phyloP scores from a whole-genome alignment of 2,113 vertebrate genomes.

The Cranoglanis bouderius region DNA sequence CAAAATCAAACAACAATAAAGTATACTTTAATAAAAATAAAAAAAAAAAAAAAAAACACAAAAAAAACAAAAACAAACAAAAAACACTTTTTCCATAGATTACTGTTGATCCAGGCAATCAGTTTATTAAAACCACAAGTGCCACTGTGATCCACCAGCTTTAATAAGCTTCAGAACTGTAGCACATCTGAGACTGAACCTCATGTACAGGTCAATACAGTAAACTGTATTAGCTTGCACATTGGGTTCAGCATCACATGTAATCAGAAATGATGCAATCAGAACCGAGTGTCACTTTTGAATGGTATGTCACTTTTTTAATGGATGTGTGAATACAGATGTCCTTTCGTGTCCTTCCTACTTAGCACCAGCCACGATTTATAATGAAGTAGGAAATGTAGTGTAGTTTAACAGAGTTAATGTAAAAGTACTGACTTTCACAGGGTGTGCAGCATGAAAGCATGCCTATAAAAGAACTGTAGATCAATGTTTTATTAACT shows the following conservation, averaged over 20 bases:
- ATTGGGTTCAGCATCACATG: not conserved
- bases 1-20: not conserved
- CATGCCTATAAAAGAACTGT: not conserved
- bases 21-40: not conserved
- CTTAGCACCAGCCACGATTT: conserved; percentile 6
- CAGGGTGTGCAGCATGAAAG: not conserved
- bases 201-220: not conserved
- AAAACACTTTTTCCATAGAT: not conserved
- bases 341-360: conserved; percentile 17
- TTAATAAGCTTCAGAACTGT: not conserved
- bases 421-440: not conserved
- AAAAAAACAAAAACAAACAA: too few relatives aligned
- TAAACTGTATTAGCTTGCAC: not conserved
- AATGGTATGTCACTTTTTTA: not conserved
- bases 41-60: too few relatives aligned
- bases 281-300: not conserved
- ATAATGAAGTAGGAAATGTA: not conserved
- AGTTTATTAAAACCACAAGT: not conserved
- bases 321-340: conserved; percentile 9
- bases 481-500: not conserved
- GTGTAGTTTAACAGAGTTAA: not conserved
- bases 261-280: not conserved
- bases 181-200: not conserved
- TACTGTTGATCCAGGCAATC: not conserved
- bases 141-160: not conserved